Evolutionary conservation across 1,140 invertebrate species (phyloP).

Genomic region (Cotesia chilonis): DNA sequence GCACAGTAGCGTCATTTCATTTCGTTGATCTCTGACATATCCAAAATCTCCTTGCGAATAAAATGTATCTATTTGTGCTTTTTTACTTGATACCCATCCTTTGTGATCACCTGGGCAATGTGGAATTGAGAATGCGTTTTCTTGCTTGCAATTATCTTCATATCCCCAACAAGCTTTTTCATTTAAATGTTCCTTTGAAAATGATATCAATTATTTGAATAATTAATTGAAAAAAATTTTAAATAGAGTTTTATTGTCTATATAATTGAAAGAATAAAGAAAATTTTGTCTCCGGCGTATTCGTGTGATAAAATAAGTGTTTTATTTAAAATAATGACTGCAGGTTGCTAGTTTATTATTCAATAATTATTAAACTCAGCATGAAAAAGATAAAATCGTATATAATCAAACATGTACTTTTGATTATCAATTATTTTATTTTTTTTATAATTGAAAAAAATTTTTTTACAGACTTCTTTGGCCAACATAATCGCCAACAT

Average conservation of each 20-base stretch:
- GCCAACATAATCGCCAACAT: constrained; percentile 79
- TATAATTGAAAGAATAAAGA: too few species aligned
- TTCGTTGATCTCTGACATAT: constrained; percentile 82
- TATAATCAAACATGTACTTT: not conserved
- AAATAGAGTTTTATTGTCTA: not conserved
- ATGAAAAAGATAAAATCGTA: too few species aligned
- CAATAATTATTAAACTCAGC: too few species aligned
- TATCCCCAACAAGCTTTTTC: constrained; percentile 86
- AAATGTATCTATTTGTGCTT: constrained; percentile 85
- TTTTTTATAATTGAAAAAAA: constrained; percentile 38
- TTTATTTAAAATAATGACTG: too few species aligned
- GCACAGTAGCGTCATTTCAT: constrained; percentile 84
- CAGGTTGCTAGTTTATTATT: too few species aligned
- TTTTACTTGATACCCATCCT: constrained; percentile 86
- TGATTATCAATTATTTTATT: constrained; percentile 33
- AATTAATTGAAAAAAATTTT: constrained; percentile 21
- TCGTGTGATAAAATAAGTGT: too few species aligned
- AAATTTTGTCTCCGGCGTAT: too few species aligned
- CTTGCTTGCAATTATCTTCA: constrained; percentile 75
- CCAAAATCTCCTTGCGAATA: constrained; percentile 95
- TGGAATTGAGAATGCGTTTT: constrained; percentile 77
- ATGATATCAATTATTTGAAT: constrained; percentile 16
- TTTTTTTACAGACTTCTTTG: constrained; percentile 72
- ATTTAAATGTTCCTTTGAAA: constrained; percentile 54
- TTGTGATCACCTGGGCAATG: constrained; percentile 81